phyloP scores from a whole-genome alignment of 2,113 vertebrate species.

The Spea multiplicata region DNA sequence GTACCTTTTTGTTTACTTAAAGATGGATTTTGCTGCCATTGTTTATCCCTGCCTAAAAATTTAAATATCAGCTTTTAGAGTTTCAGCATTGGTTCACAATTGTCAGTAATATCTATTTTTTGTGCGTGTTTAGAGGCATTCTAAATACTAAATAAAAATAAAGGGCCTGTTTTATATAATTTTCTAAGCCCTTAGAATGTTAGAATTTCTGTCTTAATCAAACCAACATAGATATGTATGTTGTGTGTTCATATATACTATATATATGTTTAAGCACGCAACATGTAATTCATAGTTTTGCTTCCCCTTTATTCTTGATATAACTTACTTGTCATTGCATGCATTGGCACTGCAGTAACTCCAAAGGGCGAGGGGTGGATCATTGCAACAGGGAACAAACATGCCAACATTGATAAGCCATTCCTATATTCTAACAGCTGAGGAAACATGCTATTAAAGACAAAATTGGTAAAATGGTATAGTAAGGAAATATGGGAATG shows the following conservation, averaged over 20 bases:
- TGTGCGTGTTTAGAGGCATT: slow-evolving; percentile 68
- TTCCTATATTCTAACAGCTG: neutral
- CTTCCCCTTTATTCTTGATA: slow-evolving; percentile 50
- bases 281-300: neutral
- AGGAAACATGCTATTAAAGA: neutral
- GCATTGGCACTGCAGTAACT: slow-evolving; percentile 15
- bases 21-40: slow-evolving; percentile 74
- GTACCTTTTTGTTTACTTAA: slow-evolving; percentile 77
- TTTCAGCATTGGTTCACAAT: slow-evolving; percentile 58
- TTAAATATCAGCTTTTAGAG: slow-evolving; percentile 61
- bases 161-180: slow-evolving; percentile 66
- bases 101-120: slow-evolving; percentile 65
- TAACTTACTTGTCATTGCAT: slow-evolving; percentile 39
- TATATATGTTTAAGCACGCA: slow-evolving; percentile 25
- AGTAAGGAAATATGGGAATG: too few species aligned
- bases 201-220: slow-evolving; percentile 53
- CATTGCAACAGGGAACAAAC: neutral
- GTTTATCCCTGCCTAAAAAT: slow-evolving; percentile 59
- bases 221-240: slow-evolving; percentile 36
- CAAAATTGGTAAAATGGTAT: too few species aligned
- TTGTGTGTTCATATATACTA: slow-evolving; percentile 33
- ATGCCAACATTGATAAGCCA: neutral
- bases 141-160: slow-evolving; percentile 57
- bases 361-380: slow-evolving; percentile 26
- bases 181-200: slow-evolving; percentile 61